phyloP scores from a whole-genome alignment of 1,140 invertebrate genomes.

The Camponotus floridanus region DNA sequence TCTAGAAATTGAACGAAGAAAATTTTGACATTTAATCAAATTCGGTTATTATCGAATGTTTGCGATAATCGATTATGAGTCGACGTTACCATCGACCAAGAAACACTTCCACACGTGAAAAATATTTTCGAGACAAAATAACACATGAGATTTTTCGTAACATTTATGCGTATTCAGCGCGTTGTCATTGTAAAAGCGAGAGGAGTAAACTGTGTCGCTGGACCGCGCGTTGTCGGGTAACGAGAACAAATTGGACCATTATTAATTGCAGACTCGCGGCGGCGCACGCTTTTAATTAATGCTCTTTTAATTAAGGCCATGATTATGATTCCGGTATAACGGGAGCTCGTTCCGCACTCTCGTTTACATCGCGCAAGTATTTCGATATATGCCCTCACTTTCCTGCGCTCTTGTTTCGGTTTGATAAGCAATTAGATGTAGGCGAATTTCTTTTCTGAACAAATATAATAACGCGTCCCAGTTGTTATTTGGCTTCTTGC shows the following conservation, averaged over 20 bases:
- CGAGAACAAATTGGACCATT: constrained; percentile 78
- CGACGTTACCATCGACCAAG: background rate
- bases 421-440: constrained; percentile 47
- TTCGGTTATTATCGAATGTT: background rate
- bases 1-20: constrained; percentile 1
- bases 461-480: background rate
- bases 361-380: constrained; percentile 49
- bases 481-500: background rate
- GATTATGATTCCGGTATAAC: constrained; percentile 68
- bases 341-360: constrained; percentile 34
- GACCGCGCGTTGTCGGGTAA: constrained; percentile 64
- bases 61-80: background rate
- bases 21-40: constrained; percentile 11
- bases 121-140: background rate
- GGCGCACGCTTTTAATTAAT: constrained; percentile 75
- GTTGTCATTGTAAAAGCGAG: constrained; percentile 42
- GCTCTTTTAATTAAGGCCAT: constrained; percentile 76
- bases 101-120: background rate
- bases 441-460: background rate
- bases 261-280: constrained; percentile 70
- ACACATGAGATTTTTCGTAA: constrained; percentile 23
- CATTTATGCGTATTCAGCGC: constrained; percentile 47
- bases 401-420: constrained; percentile 20
- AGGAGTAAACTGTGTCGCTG: constrained; percentile 56
- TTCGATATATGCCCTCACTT: constrained; percentile 20